Evolutionary conservation across 2,113 vertebrate species (phyloP), one percentile per base, ranked within the genome.

Genomic region (Naja naja): DNA sequence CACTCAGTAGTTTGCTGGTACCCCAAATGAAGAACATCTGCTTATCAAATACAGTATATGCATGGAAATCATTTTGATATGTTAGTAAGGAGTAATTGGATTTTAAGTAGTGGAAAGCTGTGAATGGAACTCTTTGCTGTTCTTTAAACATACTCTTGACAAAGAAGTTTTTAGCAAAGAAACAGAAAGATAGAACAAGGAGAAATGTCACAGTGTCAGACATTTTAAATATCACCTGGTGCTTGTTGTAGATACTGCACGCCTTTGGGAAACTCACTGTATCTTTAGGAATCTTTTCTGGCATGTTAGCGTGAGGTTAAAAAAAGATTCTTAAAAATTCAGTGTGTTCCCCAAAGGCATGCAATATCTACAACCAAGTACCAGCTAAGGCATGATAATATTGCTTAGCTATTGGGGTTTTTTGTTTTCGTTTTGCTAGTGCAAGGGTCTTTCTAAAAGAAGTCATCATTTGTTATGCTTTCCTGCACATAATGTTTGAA

Each of bases 91-190:
- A 97, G 96, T 95, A 95, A 93, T 95, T 91, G 94, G 94, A 95
- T 97, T 98, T 97, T 96, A 95, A 96, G 97, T 96, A n/a, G 23
- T 95, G 94, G 87, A 94, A 95, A 97, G 96, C 95, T 97, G 90
- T 56, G 91, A 95, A 95, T 94, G 86, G 96, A 96, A 97, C 2
- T 45, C 96, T 96, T 96, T 96, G 94, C 96, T 94, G 93, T 97
- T 97, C 97, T 89, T 97, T 96, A 97, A 97, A 96, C 89, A 92
- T 95, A 93, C 92, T 95, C 95, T 93, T 94, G 97, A 97, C 96
- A 97, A 97, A 96, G 95, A 96, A 96, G 96, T 95, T 96, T 95
- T 97, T 97, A 97, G 96, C 96, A 96, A 97, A 97, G 96, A 96
- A 97, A 95, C 95, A 96, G 96, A 97, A 96, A 96, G 96, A 95